Evolutionary conservation across 2,113 vertebrate species (phyloP).

Genomic region (Melanocharis versteri): DNA sequence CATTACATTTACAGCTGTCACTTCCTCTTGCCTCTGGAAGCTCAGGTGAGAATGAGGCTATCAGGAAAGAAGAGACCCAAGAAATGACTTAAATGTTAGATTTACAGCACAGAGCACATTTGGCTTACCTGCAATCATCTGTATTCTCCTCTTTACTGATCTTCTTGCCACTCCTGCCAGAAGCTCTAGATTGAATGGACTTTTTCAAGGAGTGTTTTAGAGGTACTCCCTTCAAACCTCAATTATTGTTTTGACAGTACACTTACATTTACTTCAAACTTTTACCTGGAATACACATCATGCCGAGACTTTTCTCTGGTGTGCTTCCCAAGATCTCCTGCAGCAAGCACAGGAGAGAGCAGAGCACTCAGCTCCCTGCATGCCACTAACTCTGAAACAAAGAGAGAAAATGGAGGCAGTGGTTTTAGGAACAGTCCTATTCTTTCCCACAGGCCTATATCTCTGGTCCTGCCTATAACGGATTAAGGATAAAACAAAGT

Average conservation of each 20-base stretch:
- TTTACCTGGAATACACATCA: background rate
- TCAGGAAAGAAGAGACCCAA: background rate
- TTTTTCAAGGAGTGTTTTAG: background rate
- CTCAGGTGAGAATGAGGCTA: background rate
- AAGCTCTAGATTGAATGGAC: background rate
- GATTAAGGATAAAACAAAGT: background rate
- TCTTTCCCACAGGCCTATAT: background rate
- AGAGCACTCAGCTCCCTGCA: background rate
- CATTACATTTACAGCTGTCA: background rate
- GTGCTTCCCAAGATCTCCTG: background rate
- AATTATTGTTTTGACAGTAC: background rate
- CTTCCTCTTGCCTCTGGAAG: background rate
- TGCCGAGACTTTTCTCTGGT: background rate
- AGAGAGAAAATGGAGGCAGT: background rate
- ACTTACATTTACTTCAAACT: background rate
- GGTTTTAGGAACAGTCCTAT: rapidly evolving
- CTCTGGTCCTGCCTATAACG: background rate
- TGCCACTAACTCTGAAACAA: background rate
- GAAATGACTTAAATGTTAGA: background rate
- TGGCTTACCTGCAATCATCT: background rate
- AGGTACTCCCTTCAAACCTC: background rate
- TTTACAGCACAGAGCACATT: background rate
- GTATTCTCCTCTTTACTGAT: background rate
- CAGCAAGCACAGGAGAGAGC: background rate
- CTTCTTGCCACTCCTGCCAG: background rate